phyloP scores from a whole-genome alignment of 2,113 vertebrate genomes.

The Engraulis encrasicolus region DNA sequence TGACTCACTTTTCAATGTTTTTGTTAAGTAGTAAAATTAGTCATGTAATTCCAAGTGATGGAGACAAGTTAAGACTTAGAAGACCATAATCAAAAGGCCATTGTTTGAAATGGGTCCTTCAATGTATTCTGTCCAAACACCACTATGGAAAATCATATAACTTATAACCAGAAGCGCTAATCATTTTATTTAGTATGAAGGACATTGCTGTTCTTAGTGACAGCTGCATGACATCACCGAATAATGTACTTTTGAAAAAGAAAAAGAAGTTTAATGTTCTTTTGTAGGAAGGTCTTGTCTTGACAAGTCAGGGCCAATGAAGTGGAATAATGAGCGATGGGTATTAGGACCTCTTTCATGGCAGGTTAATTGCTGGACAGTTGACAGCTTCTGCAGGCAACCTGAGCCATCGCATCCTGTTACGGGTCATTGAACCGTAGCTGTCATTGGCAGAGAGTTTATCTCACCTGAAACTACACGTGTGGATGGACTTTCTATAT shows the following conservation, averaged over 20 bases:
- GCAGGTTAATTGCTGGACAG: neutral
- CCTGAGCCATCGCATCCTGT: neutral
- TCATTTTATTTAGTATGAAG: too few species aligned
- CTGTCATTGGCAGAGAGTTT: neutral
- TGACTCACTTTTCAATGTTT: too few species aligned
- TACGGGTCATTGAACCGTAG: neutral
- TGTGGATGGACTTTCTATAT: neutral
- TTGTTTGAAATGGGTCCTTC: too few species aligned
- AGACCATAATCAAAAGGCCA: too few species aligned
- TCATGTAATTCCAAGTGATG: too few species aligned
- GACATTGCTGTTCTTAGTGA: too few species aligned
- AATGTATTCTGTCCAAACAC: too few species aligned
- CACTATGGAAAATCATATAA: too few species aligned
- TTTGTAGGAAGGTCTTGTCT: neutral
- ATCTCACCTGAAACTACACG: neutral
- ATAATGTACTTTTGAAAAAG: neutral
- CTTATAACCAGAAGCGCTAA: too few species aligned
- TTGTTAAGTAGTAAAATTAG: too few species aligned
- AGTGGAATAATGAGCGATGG: neutral
- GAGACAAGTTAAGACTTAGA: too few species aligned
- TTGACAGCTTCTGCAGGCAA: neutral
- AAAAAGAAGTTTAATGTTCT: neutral
- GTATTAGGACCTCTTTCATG: neutral
- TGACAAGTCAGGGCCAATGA: neutral
- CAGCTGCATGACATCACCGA: too few species aligned